phyloP scores from a whole-genome alignment of 2,113 vertebrate genomes.

The Perca flavescens region DNA sequence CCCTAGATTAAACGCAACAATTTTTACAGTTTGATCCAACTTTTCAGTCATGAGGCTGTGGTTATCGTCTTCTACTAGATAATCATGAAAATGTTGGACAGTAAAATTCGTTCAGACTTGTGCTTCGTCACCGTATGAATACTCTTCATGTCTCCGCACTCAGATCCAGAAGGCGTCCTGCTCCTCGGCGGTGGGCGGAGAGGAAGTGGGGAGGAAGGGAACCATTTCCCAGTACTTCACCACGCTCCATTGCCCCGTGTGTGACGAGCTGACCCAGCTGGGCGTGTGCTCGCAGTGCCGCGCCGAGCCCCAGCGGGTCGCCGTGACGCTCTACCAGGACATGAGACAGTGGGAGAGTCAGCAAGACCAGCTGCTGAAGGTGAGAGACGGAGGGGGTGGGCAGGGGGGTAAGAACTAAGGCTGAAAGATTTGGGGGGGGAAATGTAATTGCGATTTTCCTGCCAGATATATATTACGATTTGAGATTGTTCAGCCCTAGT shows the following conservation, averaged over 20 bases:
- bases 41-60: background rate
- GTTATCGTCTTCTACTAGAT: background rate
- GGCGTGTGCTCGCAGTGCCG: slow-evolving; percentile 93
- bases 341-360: slow-evolving; percentile 91
- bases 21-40: background rate
- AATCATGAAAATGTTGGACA: background rate
- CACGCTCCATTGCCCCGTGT: slow-evolving; percentile 96
- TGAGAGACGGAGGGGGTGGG: slow-evolving; percentile 55
- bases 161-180: slow-evolving; percentile 92
- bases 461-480: too few species aligned
- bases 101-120: background rate
- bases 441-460: too few species aligned
- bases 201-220: slow-evolving; percentile 89
- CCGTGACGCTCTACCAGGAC: slow-evolving; percentile 92
- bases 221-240: slow-evolving; percentile 99
- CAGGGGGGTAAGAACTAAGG: too few species aligned
- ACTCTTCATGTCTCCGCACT: background rate
- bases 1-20: background rate
- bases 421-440: too few species aligned
- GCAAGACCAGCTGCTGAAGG: slow-evolving; percentile 94
- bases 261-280: slow-evolving; percentile 94
- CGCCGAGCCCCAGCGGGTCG: slow-evolving; percentile 91
- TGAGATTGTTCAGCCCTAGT: too few species aligned
- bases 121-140: background rate
- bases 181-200: slow-evolving; percentile 77